Percentiles rank a stretch among this genome's conserved stretches.
phyloP scores from a whole-genome alignment of 2,888 invertebrate genomes.

The Acanthosepion esculentum region DNA sequence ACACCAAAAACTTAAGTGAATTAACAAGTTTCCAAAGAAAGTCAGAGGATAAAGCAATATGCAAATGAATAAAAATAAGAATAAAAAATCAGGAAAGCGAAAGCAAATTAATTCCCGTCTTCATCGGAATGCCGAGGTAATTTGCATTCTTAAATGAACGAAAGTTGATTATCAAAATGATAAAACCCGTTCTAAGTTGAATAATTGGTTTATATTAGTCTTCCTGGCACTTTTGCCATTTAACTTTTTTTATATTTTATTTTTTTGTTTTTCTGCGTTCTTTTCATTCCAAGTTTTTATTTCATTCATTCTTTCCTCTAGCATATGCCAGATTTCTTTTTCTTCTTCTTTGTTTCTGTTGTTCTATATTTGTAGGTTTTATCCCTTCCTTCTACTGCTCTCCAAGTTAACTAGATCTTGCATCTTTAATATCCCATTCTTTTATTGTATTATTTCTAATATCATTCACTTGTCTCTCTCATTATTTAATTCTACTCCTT shows the following conservation, averaged over 20 bases:
- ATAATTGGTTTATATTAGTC: not conserved
- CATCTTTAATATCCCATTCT: too few relatives aligned
- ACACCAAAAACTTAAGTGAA: not conserved
- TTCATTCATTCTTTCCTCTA: not conserved
- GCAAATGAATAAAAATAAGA: not conserved
- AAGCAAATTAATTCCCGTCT: not conserved
- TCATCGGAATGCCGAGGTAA: not conserved
- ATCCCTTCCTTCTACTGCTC: too few relatives aligned
- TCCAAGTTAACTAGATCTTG: too few relatives aligned
- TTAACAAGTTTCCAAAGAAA: constrained; percentile 33
- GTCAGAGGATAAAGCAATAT: not conserved
- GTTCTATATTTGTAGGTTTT: too few relatives aligned
- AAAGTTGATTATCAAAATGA: constrained; percentile 33
- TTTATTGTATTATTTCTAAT: too few relatives aligned
- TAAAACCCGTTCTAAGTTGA: constrained; percentile 9
- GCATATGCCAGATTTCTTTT: too few relatives aligned
- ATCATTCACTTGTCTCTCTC: too few relatives aligned
- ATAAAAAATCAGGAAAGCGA: not conserved
- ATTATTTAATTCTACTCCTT: too few relatives aligned
- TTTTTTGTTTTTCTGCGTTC: not conserved
- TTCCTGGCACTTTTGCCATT: not conserved
- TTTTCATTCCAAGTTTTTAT: too few relatives aligned
- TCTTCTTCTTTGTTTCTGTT: too few relatives aligned
- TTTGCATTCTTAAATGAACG: constrained; percentile 33
- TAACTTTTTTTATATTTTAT: not conserved